A percentile compares a stretch with the other conserved stretches of the same genome.
Conservation (phyloP, 2,113 vertebrate species). For the Marmota monax region DNA sequence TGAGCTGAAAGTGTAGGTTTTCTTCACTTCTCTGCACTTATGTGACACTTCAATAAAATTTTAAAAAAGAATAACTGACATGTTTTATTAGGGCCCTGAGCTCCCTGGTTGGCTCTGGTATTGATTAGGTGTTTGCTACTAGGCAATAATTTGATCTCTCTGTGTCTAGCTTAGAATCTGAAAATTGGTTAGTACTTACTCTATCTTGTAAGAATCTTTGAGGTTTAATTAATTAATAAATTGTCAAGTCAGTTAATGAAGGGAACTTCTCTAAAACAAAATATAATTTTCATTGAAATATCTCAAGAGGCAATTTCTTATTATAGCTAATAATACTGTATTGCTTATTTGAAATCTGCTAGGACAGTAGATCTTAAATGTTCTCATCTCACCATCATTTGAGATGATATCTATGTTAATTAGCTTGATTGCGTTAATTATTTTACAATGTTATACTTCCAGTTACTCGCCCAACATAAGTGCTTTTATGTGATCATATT, state of each 20-base stretch:
- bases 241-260: constrained; percentile 5
- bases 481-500: background rate
- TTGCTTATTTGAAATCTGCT: background rate
- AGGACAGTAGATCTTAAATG: background rate
- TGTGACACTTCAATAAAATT: constrained; percentile 1
- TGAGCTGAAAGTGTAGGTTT: constrained; percentile 11
- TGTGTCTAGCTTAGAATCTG: background rate
- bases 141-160: constrained; percentile 6
- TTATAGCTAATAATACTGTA: background rate
- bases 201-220: background rate
- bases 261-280: background rate
- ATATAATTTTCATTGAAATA: constrained; percentile 1
- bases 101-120: background rate
- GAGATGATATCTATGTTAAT: background rate
- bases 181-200: background rate
- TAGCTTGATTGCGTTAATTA: background rate
- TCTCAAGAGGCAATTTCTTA: background rate
- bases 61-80: background rate
- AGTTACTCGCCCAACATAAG: too few relatives aligned
- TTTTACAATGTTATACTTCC: background rate
- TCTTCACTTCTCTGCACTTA: background rate
- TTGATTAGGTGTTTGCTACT: background rate
- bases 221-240: constrained; percentile 20
- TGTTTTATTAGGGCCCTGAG: background rate
- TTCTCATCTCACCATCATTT: background rate